Conservation (phyloP, 2,888 invertebrate genomes). For the Brachynemurus nebulosus region DNA sequence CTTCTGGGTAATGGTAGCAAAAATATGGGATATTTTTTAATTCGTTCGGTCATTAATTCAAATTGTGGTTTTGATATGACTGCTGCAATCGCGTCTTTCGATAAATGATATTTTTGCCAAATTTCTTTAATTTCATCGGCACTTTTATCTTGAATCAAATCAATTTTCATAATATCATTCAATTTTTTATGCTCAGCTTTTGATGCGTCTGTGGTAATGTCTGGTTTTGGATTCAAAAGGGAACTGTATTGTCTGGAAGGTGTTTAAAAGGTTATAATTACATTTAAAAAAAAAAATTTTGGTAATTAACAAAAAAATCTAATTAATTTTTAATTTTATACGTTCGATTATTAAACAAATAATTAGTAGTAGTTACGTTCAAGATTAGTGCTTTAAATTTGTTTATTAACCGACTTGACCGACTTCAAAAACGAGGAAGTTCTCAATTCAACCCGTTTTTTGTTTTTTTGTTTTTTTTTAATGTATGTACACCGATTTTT, state of each 20-base stretch:
- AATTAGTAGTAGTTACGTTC: too few species aligned
- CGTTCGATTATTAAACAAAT: too few species aligned
- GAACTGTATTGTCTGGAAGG: slow-evolving; percentile 44
- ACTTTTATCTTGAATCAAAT: slow-evolving; percentile 55
- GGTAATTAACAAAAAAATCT: too few species aligned
- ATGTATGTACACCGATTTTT: too few species aligned
- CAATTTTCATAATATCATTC: slow-evolving; percentile 60
- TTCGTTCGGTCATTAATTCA: slow-evolving; percentile 40
- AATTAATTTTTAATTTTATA: too few species aligned
- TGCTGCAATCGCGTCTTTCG: slow-evolving; percentile 63
- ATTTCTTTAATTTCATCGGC: slow-evolving; percentile 57
- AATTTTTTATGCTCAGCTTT: slow-evolving; percentile 39
- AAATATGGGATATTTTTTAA: slow-evolving; percentile 52
- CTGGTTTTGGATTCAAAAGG: slow-evolving; percentile 46
- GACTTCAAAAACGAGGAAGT: too few species aligned
- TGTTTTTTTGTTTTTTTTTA: too few species aligned
- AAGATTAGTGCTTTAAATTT: too few species aligned
- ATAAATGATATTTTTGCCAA: slow-evolving; percentile 69
- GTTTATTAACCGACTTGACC: too few species aligned
- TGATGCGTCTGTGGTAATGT: slow-evolving; percentile 22
- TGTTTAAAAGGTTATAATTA: background rate
- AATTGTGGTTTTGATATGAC: slow-evolving; percentile 48
- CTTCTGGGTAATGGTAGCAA: slow-evolving; percentile 66
- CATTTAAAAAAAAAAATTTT: background rate
- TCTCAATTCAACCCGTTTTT: too few species aligned